A percentile compares a stretch with the other conserved stretches of the same genome.
Conservation (phyloP, 2,888 invertebrate species). For the Plemyria rubiginata region DNA sequence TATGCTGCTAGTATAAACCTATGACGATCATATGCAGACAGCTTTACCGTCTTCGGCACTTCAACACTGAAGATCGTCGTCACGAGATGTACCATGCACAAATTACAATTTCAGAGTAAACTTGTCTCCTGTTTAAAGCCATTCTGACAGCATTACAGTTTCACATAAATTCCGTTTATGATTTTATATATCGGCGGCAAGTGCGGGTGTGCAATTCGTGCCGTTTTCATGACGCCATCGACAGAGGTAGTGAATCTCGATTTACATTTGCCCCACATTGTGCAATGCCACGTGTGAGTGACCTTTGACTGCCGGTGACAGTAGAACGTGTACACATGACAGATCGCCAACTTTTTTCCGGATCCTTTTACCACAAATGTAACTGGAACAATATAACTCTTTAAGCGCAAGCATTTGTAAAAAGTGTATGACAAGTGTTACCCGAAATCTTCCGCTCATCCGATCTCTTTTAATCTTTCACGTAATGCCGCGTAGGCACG, state of each 20-base stretch:
- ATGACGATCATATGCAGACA: too few species aligned
- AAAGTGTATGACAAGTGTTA: too few species aligned
- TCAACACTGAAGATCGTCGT: too few species aligned
- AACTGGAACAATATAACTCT: conserved; percentile 46
- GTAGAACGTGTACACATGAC: conserved; percentile 41
- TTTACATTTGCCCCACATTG: conserved; percentile 16
- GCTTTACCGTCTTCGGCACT: too few species aligned
- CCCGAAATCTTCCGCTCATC: too few species aligned
- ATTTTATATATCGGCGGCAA: conserved; percentile 24
- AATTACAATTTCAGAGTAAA: too few species aligned
- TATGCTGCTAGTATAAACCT: too few species aligned
- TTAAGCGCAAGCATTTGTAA: too few species aligned
- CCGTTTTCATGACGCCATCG: conserved; percentile 18
- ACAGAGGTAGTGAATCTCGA: conserved; percentile 13
- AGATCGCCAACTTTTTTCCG: conserved; percentile 41
- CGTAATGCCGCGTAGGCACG: too few species aligned
- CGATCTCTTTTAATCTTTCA: too few species aligned
- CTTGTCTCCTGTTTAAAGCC: too few species aligned
- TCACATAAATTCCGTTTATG: conserved; percentile 17
- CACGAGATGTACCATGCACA: too few species aligned
- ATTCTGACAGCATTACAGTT: neutral
- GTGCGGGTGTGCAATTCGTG: conserved; percentile 17
- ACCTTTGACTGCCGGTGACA: conserved; percentile 7
- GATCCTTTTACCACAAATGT: conserved; percentile 32
- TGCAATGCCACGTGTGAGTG: conserved; percentile 16